These are phyloP conservation scores for Aethina tumida DNA, from an alignment of 1,140 invertebrate genomes.

Conservation along the genomic window DNA sequence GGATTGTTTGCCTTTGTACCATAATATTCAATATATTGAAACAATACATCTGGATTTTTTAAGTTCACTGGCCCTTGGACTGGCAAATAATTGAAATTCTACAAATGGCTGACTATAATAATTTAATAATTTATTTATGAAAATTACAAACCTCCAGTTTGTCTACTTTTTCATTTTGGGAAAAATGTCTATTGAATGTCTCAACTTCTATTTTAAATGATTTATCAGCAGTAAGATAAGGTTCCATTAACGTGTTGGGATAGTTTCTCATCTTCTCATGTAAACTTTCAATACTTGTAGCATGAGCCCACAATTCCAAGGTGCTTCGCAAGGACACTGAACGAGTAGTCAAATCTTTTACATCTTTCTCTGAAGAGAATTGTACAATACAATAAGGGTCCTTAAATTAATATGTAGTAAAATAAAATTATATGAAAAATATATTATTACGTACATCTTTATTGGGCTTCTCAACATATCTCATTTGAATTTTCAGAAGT, in stretches of 20 bases:
- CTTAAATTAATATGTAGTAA: slow-evolving; percentile 29
- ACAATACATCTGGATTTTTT: slow-evolving; percentile 67
- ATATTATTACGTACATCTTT: slow-evolving; percentile 36
- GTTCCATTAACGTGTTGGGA: slow-evolving; percentile 40
- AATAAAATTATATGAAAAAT: no score
- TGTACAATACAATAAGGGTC: slow-evolving; percentile 74
- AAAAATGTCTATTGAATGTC: slow-evolving; percentile 77
- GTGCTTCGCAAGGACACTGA: slow-evolving; percentile 67
- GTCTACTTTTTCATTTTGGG: slow-evolving; percentile 65
- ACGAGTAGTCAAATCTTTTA: slow-evolving; percentile 57
- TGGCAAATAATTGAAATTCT: slow-evolving; percentile 73
- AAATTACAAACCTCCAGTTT: slow-evolving; percentile 66
- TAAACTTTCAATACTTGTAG: slow-evolving; percentile 45
- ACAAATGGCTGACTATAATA: slow-evolving; percentile 8
- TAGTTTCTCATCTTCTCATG: slow-evolving; percentile 53
- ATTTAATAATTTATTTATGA: background rate
- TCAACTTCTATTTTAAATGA: slow-evolving; percentile 80
- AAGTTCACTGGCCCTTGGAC: slow-evolving; percentile 71
- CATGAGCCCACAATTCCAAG: slow-evolving; percentile 67
- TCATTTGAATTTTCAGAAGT: slow-evolving; percentile 53
- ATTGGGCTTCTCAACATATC: slow-evolving; percentile 42
- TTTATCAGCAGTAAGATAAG: slow-evolving; percentile 42
- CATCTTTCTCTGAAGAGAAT: slow-evolving; percentile 50
- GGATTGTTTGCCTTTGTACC: slow-evolving; percentile 63
- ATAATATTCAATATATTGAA: slow-evolving; percentile 83